phyloP scores from a whole-genome alignment of 2,113 vertebrate species.

The Camarhynchus parvulus region DNA sequence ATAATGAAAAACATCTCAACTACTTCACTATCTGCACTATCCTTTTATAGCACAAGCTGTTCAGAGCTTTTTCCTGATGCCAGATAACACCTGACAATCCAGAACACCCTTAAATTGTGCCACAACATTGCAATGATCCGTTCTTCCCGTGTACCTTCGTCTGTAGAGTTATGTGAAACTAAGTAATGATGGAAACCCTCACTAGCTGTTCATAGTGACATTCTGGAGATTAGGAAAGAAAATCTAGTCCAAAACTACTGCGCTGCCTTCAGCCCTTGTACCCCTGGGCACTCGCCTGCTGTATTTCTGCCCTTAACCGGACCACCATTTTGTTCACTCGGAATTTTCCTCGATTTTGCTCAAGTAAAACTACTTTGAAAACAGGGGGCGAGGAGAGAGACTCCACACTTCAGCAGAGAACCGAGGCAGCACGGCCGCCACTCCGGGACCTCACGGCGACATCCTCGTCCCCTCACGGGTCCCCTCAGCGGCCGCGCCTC shows the following conservation, averaged over 20 bases:
- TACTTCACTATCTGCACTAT: neutral
- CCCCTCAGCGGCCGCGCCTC: neutral
- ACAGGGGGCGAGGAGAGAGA: accelerated
- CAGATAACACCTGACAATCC: neutral
- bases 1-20: neutral
- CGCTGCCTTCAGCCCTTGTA: neutral
- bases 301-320: neutral
- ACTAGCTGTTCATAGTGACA: neutral
- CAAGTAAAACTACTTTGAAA: neutral
- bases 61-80: neutral
- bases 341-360: neutral
- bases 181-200: neutral
- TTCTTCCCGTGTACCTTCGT: neutral
- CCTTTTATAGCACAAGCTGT: neutral
- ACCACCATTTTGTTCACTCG: neutral
- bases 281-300: neutral
- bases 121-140: accelerated
- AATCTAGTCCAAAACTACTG: neutral
- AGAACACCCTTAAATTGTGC: neutral
- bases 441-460: accelerated
- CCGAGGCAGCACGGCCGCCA: accelerated
- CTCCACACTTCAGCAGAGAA: too few relatives aligned
- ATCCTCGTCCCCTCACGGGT: accelerated
- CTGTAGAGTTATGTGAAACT: neutral
- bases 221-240: neutral